Conservation (phyloP, 1,140 invertebrate species). For the Drosophila sechellia region DNA sequence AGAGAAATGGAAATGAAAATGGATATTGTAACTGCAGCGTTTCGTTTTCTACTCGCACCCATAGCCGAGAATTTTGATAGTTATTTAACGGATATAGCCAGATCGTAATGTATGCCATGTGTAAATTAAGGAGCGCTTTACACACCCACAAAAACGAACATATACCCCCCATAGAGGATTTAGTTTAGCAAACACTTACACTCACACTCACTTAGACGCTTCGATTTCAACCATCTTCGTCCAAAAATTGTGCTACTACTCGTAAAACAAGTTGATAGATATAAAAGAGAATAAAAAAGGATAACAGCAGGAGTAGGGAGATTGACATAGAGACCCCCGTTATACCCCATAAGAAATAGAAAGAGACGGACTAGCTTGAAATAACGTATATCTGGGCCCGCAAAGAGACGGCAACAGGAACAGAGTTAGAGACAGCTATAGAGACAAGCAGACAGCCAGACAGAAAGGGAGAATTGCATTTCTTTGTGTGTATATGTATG, state of each 20-base stretch:
- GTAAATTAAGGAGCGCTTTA: conserved; percentile 31
- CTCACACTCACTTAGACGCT: conserved; percentile 61
- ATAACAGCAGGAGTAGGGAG: conserved; percentile 13
- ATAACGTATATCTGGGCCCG: conserved; percentile 16
- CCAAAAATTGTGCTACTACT: conserved; percentile 82
- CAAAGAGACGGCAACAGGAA: conserved; percentile 33
- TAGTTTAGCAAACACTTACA: conserved; percentile 34
- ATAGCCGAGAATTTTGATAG: conserved; percentile 52
- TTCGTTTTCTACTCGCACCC: conserved; percentile 44
- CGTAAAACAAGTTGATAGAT: conserved; percentile 76
- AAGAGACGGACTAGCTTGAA: not conserved
- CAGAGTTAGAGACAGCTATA: conserved; percentile 1
- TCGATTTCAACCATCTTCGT: conserved; percentile 81
- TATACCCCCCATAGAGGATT: conserved; percentile 29
- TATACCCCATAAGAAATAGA: conserved; percentile 2
- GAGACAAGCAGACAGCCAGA: not conserved
- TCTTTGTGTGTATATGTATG: conserved; percentile 35
- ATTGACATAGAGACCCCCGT: conserved; percentile 7
- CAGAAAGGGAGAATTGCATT: conserved; percentile 28
- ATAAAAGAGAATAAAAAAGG: conserved; percentile 25
- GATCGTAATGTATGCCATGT: conserved; percentile 38
- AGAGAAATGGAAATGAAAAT: conserved; percentile 4
- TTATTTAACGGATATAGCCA: conserved; percentile 40
- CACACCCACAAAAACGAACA: conserved; percentile 18
- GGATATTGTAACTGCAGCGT: conserved; percentile 31